Conservation (phyloP, 2,888 invertebrate species). For the Hydropsyche betteni region DNA sequence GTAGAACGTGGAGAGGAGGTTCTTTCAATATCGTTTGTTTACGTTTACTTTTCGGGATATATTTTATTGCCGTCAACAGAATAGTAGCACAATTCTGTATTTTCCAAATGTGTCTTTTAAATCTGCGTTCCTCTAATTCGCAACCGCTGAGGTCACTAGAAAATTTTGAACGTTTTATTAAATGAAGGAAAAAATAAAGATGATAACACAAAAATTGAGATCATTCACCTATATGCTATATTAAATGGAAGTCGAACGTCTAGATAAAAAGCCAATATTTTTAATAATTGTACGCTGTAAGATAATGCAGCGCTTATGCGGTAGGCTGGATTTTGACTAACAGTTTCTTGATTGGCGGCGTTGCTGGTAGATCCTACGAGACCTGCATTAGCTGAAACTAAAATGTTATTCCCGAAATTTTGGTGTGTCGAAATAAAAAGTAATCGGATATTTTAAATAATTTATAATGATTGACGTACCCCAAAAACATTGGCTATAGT, state of each 20-base stretch:
- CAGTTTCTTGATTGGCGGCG: slow-evolving; percentile 64
- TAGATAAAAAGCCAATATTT: slow-evolving; percentile 83
- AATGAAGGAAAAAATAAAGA: slow-evolving; percentile 53
- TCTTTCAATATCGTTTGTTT: slow-evolving; percentile 14
- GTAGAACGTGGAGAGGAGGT: slow-evolving; percentile 48
- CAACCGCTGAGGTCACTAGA: slow-evolving; percentile 83
- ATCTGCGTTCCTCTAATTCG: slow-evolving; percentile 75
- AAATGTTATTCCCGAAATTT: slow-evolving; percentile 47
- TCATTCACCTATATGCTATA: slow-evolving; percentile 70
- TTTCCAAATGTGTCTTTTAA: slow-evolving; percentile 77
- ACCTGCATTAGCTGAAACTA: slow-evolving; percentile 68
- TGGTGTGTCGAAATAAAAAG: not conserved
- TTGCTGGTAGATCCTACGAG: slow-evolving; percentile 56
- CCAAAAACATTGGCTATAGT: slow-evolving; percentile 49
- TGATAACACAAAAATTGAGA: not conserved
- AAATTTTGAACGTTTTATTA: slow-evolving; percentile 55
- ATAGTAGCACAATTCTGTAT: slow-evolving; percentile 69
- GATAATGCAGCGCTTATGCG: slow-evolving; percentile 83
- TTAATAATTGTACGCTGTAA: slow-evolving; percentile 85
- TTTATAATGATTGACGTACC: slow-evolving; percentile 29
- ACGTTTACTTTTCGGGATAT: not conserved
- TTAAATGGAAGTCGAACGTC: slow-evolving; percentile 83
- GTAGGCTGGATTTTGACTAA: slow-evolving; percentile 74
- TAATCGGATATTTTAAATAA: too few species aligned
- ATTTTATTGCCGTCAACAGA: slow-evolving; percentile 44